Evolutionary conservation across 1,140 invertebrate genomes (phyloP).

Genomic region (Octopus sinensis): DNA sequence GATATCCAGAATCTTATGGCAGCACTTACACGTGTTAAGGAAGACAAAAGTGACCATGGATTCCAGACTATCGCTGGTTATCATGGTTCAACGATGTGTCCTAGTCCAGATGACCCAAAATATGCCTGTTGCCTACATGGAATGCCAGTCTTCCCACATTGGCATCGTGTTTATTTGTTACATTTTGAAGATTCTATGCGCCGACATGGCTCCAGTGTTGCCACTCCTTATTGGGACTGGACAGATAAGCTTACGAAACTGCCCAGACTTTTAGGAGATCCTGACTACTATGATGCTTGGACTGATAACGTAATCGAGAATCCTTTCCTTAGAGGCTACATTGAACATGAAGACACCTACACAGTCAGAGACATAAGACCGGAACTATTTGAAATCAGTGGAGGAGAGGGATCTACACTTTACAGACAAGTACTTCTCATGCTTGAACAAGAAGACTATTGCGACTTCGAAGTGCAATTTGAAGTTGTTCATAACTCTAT

Average conservation of each 20-base stretch:
- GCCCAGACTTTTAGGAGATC: conserved; percentile 17
- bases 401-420: conserved; percentile 17
- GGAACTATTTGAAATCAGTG: conserved; percentile 18
- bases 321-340: conserved; percentile 1
- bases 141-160: conserved; percentile 32
- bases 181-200: conserved; percentile 28
- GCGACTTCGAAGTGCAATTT: conserved; percentile 30
- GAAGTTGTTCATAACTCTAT: conserved; percentile 28
- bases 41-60: conserved; percentile 17
- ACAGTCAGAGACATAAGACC: conserved; percentile 13
- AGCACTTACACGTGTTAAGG: neutral
- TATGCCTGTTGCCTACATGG: conserved; percentile 31
- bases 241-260: conserved; percentile 19
- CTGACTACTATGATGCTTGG: conserved; percentile 22
- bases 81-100: conserved; percentile 30
- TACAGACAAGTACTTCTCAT: conserved; percentile 24
- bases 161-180: conserved; percentile 27
- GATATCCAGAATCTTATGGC: conserved; percentile 14
- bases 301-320: neutral
- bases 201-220: conserved; percentile 21
- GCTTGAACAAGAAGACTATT: conserved; percentile 31
- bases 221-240: conserved; percentile 32
- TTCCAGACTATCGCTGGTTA: conserved; percentile 26
- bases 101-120: neutral
- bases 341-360: neutral